Percentiles rank a stretch among this genome's conserved stretches.
Evolutionary conservation across 2,888 invertebrate species (phyloP).

Genomic region (Limnephilus lunatus): DNA sequence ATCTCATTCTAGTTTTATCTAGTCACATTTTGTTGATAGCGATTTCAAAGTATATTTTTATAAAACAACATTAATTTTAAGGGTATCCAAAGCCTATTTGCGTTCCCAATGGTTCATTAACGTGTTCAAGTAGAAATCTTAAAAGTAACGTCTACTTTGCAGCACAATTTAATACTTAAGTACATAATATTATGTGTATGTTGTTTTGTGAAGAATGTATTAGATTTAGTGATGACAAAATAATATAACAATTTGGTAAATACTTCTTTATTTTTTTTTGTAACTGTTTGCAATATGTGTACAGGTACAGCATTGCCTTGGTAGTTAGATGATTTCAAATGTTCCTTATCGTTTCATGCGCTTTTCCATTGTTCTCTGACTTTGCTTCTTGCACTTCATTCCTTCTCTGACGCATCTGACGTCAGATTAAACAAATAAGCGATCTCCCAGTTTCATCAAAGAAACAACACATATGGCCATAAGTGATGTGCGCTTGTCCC

Average conservation of each 20-base stretch:
- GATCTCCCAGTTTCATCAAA: background rate
- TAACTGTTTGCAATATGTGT: background rate
- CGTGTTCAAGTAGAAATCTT: constrained; percentile 61
- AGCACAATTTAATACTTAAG: constrained; percentile 54
- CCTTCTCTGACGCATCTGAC: background rate
- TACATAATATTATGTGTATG: constrained; percentile 50
- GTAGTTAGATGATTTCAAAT: background rate
- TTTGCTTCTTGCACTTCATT: background rate
- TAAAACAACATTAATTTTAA: constrained; percentile 54
- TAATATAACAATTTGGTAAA: constrained; percentile 25
- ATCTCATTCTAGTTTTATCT: constrained; percentile 47
- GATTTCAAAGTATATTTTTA: constrained; percentile 55
- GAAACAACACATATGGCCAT: too few relatives aligned
- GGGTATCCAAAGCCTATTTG: constrained; percentile 49
- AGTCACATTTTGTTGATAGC: constrained; percentile 56
- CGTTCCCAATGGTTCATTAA: constrained; percentile 60
- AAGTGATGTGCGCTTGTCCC: too few relatives aligned
- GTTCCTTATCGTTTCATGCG: background rate
- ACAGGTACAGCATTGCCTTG: constrained; percentile 2
- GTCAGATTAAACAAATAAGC: background rate
- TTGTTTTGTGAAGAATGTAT: constrained; percentile 62
- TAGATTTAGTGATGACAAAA: constrained; percentile 50
- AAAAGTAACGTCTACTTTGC: constrained; percentile 56
- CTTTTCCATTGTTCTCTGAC: background rate
- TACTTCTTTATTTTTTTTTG: background rate